A percentile compares a stretch with the other conserved stretches of the same genome.
These are phyloP conservation scores for Petaurus breviceps DNA, from an alignment of 2,113 vertebrate genomes.

Conservation along the genomic window DNA sequence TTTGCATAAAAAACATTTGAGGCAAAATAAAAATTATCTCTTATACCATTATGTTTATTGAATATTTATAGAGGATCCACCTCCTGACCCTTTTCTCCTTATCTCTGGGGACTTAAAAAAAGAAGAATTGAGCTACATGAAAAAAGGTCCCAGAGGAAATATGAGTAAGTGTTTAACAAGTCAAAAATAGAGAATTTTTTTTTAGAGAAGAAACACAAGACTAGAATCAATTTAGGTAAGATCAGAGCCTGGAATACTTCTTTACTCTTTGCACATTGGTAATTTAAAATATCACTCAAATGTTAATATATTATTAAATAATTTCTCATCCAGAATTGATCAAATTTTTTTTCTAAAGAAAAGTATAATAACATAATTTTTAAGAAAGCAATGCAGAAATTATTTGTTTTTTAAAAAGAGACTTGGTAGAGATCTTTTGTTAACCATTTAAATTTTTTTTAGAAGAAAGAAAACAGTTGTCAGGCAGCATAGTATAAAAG, in stretches of 20 bases:
- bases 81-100: background rate
- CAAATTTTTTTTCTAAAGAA: background rate
- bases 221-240: background rate
- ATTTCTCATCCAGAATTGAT: background rate
- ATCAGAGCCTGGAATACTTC: background rate
- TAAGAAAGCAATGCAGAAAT: background rate
- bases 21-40: background rate
- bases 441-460: too few species aligned
- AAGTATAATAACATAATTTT: background rate
- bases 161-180: background rate
- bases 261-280: background rate
- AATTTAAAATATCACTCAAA: background rate
- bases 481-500: too few species aligned
- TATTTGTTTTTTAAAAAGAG: background rate
- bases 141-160: background rate
- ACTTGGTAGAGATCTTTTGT: background rate
- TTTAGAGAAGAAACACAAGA: background rate
- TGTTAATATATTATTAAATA: background rate
- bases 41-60: background rate
- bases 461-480: too few species aligned
- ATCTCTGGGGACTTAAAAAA: background rate
- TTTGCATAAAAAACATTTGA: background rate
- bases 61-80: background rate
- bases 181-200: background rate
- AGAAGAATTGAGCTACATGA: background rate